Conservation (phyloP, 2,888 invertebrate genomes). For the Spilarctia lutea region DNA sequence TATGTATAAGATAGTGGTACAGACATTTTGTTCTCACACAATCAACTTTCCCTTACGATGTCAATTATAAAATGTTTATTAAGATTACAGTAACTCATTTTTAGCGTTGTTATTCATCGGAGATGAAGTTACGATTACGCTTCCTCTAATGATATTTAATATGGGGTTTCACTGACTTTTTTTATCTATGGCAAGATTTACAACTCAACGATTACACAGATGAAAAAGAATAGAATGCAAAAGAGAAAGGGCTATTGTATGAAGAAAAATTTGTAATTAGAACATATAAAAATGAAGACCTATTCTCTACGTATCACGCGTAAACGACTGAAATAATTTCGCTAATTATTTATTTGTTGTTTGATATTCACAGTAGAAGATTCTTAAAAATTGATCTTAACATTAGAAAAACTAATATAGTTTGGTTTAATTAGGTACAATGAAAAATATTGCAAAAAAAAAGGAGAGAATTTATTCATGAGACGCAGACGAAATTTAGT, state of each 20-base stretch:
- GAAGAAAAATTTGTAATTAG: no score
- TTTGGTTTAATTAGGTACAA: no score
- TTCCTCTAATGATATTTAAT: background rate
- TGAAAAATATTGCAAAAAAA: no score
- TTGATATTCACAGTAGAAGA: no score
- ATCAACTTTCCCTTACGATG: constrained; percentile 43
- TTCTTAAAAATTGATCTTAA: no score
- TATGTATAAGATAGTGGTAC: constrained; percentile 24
- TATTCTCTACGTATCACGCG: no score
- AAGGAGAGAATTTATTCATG: no score
- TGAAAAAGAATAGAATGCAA: background rate
- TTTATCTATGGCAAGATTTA: constrained; percentile 2
- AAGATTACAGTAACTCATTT: constrained; percentile 31
- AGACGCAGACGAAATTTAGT: no score
- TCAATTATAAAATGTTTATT: constrained; percentile 31
- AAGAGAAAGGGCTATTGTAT: background rate
- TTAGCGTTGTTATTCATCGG: constrained; percentile 25
- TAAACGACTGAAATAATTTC: no score
- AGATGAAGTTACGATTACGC: constrained; percentile 19
- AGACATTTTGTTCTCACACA: constrained; percentile 26
- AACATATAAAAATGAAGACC: background rate
- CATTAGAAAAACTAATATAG: no score
- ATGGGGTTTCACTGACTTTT: constrained; percentile 8
- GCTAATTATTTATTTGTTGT: no score
- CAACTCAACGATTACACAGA: background rate